Conservation (phyloP, 2,888 invertebrate species). For the Parnassius smintheus region DNA sequence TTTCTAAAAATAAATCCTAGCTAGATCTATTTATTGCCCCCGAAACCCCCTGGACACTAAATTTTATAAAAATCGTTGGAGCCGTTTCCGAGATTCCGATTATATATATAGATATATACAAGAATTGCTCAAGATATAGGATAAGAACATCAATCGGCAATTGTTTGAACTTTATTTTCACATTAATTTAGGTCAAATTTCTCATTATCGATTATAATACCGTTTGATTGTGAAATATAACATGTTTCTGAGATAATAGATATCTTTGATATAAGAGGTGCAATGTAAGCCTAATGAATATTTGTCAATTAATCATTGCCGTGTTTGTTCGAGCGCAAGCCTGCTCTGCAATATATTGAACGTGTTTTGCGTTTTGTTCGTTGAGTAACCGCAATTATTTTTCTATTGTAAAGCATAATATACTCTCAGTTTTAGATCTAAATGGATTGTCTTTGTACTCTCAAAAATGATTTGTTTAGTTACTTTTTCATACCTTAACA, state of each 20-base stretch:
- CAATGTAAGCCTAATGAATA: constrained; percentile 21
- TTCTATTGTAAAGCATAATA: constrained; percentile 12
- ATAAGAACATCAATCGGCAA: too few species aligned
- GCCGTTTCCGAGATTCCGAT: too few species aligned
- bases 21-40: too few species aligned
- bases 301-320: constrained; percentile 22
- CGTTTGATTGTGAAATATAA: constrained; percentile 33
- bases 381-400: constrained; percentile 16
- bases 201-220: constrained; percentile 41
- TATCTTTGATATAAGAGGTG: constrained; percentile 14
- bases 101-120: too few species aligned
- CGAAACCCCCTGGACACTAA: too few species aligned
- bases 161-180: constrained; percentile 38
- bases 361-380: constrained; percentile 9
- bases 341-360: constrained; percentile 5
- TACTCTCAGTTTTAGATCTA: background rate
- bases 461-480: too few species aligned
- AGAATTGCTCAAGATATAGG: too few species aligned
- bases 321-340: constrained; percentile 4
- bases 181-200: constrained; percentile 53
- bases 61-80: too few species aligned
- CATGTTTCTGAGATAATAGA: constrained; percentile 38
- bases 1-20: too few species aligned
- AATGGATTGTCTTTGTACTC: too few species aligned
- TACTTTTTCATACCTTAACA: too few species aligned